These are phyloP conservation scores for Oscheius sp. DNA, from an alignment of 2,888 invertebrate species.

Conservation along the genomic window DNA sequence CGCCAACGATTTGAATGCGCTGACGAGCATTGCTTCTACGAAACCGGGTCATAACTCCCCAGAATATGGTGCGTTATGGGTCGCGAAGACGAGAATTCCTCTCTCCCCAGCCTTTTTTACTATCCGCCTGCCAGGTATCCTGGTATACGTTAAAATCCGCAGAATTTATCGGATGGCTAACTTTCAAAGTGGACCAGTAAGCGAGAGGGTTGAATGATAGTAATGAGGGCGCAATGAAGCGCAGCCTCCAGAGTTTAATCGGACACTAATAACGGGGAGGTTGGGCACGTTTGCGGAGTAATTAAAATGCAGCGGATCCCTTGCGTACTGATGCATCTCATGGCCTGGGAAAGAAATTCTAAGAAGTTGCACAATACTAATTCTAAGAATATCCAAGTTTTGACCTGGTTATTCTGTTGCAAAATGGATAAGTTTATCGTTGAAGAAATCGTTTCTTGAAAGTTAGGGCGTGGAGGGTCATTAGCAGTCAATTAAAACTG, in stretches of 20 bases:
- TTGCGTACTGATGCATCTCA: slow-evolving; percentile 24
- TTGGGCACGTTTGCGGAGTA: slow-evolving; percentile 17
- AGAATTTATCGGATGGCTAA: no score
- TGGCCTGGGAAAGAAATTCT: slow-evolving; percentile 7
- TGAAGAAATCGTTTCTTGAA: neutral
- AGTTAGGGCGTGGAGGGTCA: slow-evolving; percentile 12
- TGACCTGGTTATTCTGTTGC: neutral
- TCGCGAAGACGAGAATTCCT: neutral
- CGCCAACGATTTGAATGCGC: neutral
- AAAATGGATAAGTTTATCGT: neutral
- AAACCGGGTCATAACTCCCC: neutral
- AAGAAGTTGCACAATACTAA: neutral
- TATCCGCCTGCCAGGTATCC: no score
- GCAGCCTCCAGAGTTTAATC: slow-evolving; percentile 23
- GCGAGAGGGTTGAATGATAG: slow-evolving; percentile 23
- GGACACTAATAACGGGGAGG: slow-evolving; percentile 26
- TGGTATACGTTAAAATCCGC: no score
- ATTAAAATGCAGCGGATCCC: slow-evolving; percentile 25
- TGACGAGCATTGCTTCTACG: neutral
- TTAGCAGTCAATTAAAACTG: slow-evolving; percentile 20
- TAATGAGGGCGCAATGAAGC: slow-evolving; percentile 25
- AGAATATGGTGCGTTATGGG: neutral
- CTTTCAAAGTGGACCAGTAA: slow-evolving; percentile 8
- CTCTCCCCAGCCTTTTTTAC: no score
- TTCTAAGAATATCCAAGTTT: no score